Conservation (phyloP, 2,113 vertebrate genomes). For the Daboia siamensis region DNA sequence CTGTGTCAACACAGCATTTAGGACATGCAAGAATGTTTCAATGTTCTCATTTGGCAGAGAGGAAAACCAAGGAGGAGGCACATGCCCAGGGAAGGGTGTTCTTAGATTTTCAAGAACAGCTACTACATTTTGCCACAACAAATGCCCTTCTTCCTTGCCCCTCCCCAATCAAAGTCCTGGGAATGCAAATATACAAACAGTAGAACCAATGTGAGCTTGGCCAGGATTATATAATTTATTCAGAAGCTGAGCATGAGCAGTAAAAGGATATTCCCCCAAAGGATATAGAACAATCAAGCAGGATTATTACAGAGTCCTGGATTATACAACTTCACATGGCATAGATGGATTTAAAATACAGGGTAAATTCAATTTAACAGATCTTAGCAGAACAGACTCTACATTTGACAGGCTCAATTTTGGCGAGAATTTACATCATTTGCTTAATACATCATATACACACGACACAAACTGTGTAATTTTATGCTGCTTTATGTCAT, state of each 20-base stretch:
- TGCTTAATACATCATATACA: not conserved
- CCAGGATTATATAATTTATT: not conserved
- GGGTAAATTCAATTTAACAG: not conserved
- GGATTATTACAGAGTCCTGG: not conserved
- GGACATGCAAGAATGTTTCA: too few species aligned
- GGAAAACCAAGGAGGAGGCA: not conserved
- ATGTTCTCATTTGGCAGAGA: not conserved
- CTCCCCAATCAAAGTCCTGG: not conserved
- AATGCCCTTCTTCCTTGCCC: not conserved
- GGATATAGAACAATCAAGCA: not conserved
- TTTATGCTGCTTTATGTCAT: not conserved
- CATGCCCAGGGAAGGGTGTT: not conserved
- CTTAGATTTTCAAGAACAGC: not conserved
- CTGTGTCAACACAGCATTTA: not conserved
- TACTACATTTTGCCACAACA: not conserved
- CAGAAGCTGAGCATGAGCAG: not conserved
- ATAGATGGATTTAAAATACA: not conserved
- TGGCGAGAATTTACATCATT: not conserved
- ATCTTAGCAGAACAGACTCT: not conserved
- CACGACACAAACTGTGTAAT: not conserved
- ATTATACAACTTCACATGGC: not conserved
- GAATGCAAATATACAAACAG: not conserved
- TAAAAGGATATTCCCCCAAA: not conserved
- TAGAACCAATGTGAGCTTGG: not conserved
- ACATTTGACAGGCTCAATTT: not conserved